Conservation (phyloP, 2,797 vertebrate species). For the Monodelphis domestica region DNA sequence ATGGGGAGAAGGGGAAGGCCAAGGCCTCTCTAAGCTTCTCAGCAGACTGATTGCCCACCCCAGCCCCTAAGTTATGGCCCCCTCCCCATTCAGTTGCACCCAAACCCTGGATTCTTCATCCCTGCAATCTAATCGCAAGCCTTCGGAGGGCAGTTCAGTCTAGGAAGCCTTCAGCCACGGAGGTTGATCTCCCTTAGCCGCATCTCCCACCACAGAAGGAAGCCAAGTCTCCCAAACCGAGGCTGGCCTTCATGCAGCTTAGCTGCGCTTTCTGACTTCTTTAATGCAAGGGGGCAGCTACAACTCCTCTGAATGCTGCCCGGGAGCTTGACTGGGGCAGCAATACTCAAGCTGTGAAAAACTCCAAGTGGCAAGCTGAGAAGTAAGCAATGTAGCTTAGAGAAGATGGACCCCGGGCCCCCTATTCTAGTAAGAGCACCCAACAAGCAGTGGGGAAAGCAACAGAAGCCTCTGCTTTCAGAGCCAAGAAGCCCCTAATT, state of each 20-base stretch:
- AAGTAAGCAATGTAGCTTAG: not conserved
- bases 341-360: constrained; percentile 1
- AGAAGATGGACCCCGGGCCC: not conserved
- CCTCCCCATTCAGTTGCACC: constrained; percentile 30
- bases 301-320: not conserved
- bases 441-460: not conserved
- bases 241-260: not conserved
- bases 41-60: constrained; percentile 28
- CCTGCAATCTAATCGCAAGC: not conserved
- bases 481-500: constrained; percentile 22
- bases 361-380: not conserved
- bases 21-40: not conserved
- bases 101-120: not conserved
- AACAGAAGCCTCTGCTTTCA: not conserved
- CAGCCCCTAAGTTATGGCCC: constrained; percentile 19
- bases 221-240: not conserved
- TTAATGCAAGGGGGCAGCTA: not conserved
- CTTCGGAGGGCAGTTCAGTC: constrained; percentile 20
- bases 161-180: not conserved
- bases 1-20: not conserved
- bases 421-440: not conserved
- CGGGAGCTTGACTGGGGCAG: not conserved
- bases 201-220: not conserved
- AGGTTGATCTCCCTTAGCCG: not conserved
- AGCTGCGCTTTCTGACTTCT: not conserved